Evolutionary conservation across 2,888 invertebrate genomes (phyloP).

Genomic region (Zaprionus lineosus): DNA sequence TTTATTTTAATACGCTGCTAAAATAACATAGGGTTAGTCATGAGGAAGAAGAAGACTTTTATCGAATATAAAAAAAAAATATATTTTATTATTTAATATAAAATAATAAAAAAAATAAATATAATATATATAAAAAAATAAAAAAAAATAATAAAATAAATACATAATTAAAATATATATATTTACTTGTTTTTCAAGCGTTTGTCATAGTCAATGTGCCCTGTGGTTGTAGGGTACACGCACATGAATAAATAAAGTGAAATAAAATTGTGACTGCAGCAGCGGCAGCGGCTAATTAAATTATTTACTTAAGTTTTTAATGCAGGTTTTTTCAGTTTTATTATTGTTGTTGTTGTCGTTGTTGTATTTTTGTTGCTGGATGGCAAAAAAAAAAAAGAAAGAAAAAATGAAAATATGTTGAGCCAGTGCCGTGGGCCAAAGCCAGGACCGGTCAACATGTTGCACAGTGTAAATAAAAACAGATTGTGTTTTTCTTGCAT

Average conservation of each 20-base stretch:
- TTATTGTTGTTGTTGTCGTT: constrained; percentile 9
- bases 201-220: background rate
- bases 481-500: constrained; percentile 18
- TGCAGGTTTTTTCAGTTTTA: constrained; percentile 21
- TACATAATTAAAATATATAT: too few relatives aligned
- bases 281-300: constrained; percentile 63
- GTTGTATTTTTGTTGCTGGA: constrained; percentile 4
- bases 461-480: constrained; percentile 40
- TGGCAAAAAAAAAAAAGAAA: background rate
- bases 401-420: constrained; percentile 26
- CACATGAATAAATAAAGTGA: constrained; percentile 35
- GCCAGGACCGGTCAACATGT: constrained; percentile 32
- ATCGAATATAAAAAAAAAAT: too few relatives aligned
- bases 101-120: too few relatives aligned
- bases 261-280: constrained; percentile 24
- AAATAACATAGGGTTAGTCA: too few relatives aligned
- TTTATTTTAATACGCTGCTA: too few relatives aligned
- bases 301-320: constrained; percentile 62
- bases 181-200: too few relatives aligned
- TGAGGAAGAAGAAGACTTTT: too few relatives aligned
- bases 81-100: too few relatives aligned
- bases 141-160: too few relatives aligned
- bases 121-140: too few relatives aligned
- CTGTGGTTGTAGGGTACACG: background rate
- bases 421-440: constrained; percentile 31